Base-by-base conservation (phyloP, 2,113 vertebrate species). In the Stictonetta naevosa region DNA sequence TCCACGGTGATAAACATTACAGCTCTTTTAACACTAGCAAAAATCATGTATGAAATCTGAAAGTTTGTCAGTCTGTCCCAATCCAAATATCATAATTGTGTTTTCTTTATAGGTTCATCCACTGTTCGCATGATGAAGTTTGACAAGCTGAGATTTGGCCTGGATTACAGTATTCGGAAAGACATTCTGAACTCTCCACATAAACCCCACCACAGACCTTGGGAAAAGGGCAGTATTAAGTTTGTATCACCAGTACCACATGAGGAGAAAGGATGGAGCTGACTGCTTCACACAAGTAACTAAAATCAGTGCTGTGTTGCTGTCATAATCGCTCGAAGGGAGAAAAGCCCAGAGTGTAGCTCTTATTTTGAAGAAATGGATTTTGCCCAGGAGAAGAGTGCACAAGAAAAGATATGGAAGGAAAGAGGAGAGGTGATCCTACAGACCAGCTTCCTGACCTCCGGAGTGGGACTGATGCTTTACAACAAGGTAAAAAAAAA, bases 121-220 rank as follows among this genome's bases (percentile, higher is more conserved):
- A 13, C 34, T 42, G 50, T 80, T 69, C n/a, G 64, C 25, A 68
- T 68, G 44, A 60, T 33, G 50, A 69, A 85, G 23, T n/a, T 50
- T 34, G 77, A 80, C 2, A 5, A 86, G 9, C 69, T 76, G 48
- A 8, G 1, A 8, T 86, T 94, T 46, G 48, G 2, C 48, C 93
- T 88, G 92, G 92, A 93, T 96, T 94, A 91, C 66, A 81, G 0
- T 68, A 71, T 62, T 90, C 92, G n/a, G 60, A 17, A 81, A 85
- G 71, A 66, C 34, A 40, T 88, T 20, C 58, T 79, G 62, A 72
- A 66, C 34, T 79, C 29, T 17, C 29, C 52, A 46, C 22, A 34
- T 68, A 67, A 11, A 31, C 12, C 13, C 78, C 2, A 31, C 17
- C 21, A 22, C 66, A 12, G 40, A 52, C 58, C 78, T 23, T 14